Percentiles rank a stretch among this genome's conserved stretches.
These are phyloP conservation scores for Xenentodon cancila DNA, from an alignment of 2,797 vertebrate species.

Conservation along the genomic window DNA sequence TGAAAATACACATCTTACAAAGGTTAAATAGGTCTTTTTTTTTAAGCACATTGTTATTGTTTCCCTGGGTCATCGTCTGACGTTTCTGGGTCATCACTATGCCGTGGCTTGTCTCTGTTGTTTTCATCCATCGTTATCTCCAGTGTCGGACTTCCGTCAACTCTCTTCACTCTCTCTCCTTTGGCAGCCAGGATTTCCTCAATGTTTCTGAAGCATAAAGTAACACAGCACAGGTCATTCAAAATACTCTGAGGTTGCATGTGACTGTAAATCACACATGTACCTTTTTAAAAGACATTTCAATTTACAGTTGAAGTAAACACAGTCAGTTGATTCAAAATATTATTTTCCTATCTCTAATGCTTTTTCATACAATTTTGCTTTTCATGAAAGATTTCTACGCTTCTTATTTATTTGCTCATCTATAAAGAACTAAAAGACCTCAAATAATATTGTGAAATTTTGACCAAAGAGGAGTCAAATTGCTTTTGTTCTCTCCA, in stretches of 20 bases:
- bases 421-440: no score
- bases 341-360: no score
- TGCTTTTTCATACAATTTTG: no score
- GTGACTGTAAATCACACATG: no score
- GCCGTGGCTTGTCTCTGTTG: conserved; percentile 28
- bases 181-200: conserved; percentile 95
- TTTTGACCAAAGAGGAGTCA: no score
- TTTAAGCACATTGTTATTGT: conserved; percentile 43
- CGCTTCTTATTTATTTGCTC: no score
- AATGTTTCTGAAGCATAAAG: conserved; percentile 85
- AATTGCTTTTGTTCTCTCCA: no score
- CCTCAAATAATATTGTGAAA: no score
- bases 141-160: conserved; percentile 80
- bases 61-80: conserved; percentile 46
- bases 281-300: no score
- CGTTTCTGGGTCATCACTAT: conserved; percentile 42
- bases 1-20: conserved; percentile 20
- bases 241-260: not conserved
- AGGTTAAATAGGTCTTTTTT: conserved; percentile 45
- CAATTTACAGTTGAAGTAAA: no score
- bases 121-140: conserved; percentile 83
- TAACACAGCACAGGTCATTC: not conserved
- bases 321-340: no score
- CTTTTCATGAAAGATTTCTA: no score
- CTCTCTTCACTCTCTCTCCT: conserved; percentile 88